phyloP scores from a whole-genome alignment of 2,888 invertebrate genomes.

The Atethmia centrago region DNA sequence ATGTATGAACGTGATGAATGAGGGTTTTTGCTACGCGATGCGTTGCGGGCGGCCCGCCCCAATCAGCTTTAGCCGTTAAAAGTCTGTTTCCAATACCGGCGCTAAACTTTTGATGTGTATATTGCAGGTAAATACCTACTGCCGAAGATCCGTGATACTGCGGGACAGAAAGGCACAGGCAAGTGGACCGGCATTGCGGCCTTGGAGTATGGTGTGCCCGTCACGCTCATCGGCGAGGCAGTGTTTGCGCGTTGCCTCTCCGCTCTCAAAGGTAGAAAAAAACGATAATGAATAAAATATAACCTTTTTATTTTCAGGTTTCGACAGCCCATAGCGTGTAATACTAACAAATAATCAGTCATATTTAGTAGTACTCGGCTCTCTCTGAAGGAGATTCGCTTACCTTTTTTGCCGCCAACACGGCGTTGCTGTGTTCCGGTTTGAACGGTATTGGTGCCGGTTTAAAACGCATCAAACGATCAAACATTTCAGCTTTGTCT shows the following conservation, averaged over 20 bases:
- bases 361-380: too few relatives aligned
- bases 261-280: constrained; percentile 92
- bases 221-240: constrained; percentile 99
- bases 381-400: too few relatives aligned
- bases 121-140: constrained; percentile 93
- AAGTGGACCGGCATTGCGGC: constrained; percentile 99
- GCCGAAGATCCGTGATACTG: constrained; percentile 98
- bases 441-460: too few relatives aligned
- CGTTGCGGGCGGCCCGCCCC: not conserved
- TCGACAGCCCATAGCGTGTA: not conserved
- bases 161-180: constrained; percentile 99
- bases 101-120: constrained; percentile 5
- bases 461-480: too few relatives aligned
- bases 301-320: not conserved
- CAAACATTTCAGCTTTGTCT: too few relatives aligned
- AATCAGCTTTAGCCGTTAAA: not conserved
- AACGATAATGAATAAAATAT: not conserved
- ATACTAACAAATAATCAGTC: too few relatives aligned
- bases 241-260: constrained; percentile 99
- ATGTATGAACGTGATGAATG: not conserved
- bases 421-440: too few relatives aligned
- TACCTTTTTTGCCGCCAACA: too few relatives aligned
- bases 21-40: not conserved
- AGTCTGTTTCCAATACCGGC: not conserved
- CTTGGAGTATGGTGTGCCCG: constrained; percentile 98